phyloP scores from a whole-genome alignment of 2,888 invertebrate genomes.

The Pandemis heparana region DNA sequence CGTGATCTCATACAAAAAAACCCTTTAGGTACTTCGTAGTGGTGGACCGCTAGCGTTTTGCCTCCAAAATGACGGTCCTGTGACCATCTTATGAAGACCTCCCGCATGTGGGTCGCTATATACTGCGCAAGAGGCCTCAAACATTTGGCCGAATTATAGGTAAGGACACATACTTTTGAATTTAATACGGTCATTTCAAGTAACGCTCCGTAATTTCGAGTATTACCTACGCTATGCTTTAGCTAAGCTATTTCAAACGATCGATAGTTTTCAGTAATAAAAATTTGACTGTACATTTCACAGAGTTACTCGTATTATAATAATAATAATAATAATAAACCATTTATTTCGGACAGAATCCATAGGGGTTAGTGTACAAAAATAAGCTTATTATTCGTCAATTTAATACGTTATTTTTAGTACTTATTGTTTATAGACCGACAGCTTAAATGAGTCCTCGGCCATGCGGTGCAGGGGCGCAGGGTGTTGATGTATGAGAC shows the following conservation, averaged over 20 bases:
- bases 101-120: neutral
- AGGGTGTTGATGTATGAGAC: too few relatives aligned
- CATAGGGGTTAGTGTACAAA: too few relatives aligned
- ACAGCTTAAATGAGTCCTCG: too few relatives aligned
- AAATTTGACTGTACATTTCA: too few relatives aligned
- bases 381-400: too few relatives aligned
- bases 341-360: too few relatives aligned
- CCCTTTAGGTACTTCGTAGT: neutral
- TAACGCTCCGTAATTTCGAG: neutral
- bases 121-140: neutral
- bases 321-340: too few relatives aligned
- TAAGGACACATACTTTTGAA: slow-evolving; percentile 3
- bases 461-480: too few relatives aligned
- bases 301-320: too few relatives aligned
- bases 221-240: neutral
- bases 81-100: slow-evolving; percentile 8
- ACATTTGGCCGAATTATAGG: slow-evolving; percentile 2
- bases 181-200: slow-evolving; percentile 14
- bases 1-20: slow-evolving; percentile 14
- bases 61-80: neutral
- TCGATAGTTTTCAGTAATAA: too few relatives aligned
- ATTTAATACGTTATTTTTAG: too few relatives aligned
- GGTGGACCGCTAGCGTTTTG: slow-evolving; percentile 6
- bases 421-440: too few relatives aligned
- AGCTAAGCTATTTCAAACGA: neutral